Evolutionary conservation across 1,140 invertebrate species (phyloP).

Genomic region (Phortica variegata): DNA sequence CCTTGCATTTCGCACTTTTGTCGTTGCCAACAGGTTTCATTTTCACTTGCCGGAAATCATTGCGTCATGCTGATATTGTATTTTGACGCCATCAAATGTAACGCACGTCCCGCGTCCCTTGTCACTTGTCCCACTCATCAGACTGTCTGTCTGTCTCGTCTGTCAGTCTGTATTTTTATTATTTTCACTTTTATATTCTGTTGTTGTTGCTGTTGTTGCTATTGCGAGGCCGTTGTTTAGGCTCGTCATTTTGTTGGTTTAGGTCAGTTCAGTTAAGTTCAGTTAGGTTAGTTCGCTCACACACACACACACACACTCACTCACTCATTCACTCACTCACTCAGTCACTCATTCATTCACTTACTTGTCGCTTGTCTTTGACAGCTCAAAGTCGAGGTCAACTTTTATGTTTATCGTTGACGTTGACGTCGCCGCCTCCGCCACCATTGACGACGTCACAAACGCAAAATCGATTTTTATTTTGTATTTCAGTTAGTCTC

Average conservation of each 20-base stretch:
- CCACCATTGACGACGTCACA: no score
- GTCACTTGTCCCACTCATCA: constrained; percentile 1
- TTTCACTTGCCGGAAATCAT: constrained; percentile 54
- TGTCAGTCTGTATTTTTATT: constrained; percentile 37
- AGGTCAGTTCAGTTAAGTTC: constrained; percentile 48
- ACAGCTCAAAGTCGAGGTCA: constrained; percentile 57
- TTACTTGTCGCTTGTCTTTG: constrained; percentile 45
- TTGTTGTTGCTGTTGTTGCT: constrained; percentile 3
- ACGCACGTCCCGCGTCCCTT: neutral
- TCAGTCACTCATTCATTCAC: no score
- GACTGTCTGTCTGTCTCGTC: constrained; percentile 13
- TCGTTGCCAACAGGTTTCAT: constrained; percentile 44
- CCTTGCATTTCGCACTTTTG: neutral
- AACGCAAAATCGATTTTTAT: no score
- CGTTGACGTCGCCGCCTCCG: no score
- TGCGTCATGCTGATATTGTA: constrained; percentile 57
- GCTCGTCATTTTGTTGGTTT: constrained; percentile 51
- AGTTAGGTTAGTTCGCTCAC: no score
- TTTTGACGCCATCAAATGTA: constrained; percentile 35
- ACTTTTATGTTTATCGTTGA: constrained; percentile 48
- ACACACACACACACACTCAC: no score
- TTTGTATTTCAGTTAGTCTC: no score
- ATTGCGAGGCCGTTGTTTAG: no score
- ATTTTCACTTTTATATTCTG: neutral
- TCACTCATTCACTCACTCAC: no score